Conservation (phyloP, 2,888 invertebrate species). For the Orchesella flavescens region DNA sequence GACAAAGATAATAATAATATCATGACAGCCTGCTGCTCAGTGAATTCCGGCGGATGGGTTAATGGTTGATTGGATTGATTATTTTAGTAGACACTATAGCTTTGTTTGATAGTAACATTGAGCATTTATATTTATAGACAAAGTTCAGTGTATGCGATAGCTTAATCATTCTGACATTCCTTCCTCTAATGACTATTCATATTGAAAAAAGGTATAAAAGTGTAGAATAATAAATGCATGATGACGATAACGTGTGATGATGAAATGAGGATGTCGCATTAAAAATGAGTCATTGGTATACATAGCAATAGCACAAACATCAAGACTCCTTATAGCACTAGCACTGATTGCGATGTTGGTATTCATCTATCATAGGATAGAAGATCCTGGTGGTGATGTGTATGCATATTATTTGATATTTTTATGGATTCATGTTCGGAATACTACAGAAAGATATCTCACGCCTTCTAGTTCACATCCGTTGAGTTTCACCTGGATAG, state of each 20-base stretch:
- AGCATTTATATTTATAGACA: no score
- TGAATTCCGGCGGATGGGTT: no score
- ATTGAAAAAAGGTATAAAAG: conserved; percentile 50
- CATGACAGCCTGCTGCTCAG: no score
- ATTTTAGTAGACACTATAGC: no score
- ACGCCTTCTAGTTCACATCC: conserved; percentile 34
- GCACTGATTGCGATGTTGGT: neutral
- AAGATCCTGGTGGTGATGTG: no score
- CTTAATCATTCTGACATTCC: conserved; percentile 30
- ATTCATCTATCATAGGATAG: neutral
- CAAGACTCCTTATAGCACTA: neutral
- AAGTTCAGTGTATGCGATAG: neutral
- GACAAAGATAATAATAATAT: no score
- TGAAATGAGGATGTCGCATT: conserved; percentile 58
- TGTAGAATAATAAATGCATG: conserved; percentile 35
- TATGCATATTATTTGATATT: neutral
- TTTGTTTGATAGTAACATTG: no score
- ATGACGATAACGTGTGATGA: conserved; percentile 9
- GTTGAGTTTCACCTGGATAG: conserved; percentile 53
- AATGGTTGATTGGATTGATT: no score
- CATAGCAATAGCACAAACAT: neutral
- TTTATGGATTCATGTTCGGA: neutral
- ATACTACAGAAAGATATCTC: conserved; percentile 1
- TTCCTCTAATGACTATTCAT: conserved; percentile 40
- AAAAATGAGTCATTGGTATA: conserved; percentile 37